phyloP scores from a whole-genome alignment of 2,797 vertebrate genomes.

The Lutjanus argentimaculatus region DNA sequence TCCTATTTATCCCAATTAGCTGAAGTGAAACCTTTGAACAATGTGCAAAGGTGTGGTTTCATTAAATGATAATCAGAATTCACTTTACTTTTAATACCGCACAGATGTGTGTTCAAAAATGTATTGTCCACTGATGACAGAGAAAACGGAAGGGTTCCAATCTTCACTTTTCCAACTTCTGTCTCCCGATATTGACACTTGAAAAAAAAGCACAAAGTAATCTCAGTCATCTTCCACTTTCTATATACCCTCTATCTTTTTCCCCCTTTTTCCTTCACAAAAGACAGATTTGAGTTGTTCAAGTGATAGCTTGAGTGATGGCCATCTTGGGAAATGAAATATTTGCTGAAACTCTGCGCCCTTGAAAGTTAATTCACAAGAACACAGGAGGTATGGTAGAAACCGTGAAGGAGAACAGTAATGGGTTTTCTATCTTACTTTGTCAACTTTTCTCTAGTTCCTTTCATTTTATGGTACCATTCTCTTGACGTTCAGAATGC shows the following conservation, averaged over 20 bases:
- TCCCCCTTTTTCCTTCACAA: constrained; percentile 61
- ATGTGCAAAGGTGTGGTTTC: constrained; percentile 44
- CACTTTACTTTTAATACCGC: constrained; percentile 3
- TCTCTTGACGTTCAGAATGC: constrained; percentile 43
- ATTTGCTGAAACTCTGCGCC: constrained; percentile 81
- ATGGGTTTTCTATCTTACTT: constrained; percentile 71
- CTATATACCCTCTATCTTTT: constrained; percentile 68
- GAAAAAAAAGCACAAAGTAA: constrained; percentile 64
- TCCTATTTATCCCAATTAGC: constrained; percentile 52
- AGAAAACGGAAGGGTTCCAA: constrained; percentile 45
- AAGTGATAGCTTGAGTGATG: constrained; percentile 80
- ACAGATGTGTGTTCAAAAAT: constrained; percentile 38
- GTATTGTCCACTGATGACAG: constrained; percentile 52
- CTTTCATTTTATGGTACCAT: constrained; percentile 45
- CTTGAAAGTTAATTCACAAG: constrained; percentile 83
- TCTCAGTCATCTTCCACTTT: constrained; percentile 75
- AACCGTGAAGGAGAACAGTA: constrained; percentile 56
- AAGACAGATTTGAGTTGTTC: constrained; percentile 79
- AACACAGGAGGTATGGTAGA: constrained; percentile 68
- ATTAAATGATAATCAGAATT: constrained; percentile 28
- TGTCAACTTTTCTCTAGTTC: constrained; percentile 45
- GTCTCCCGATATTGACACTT: constrained; percentile 71
- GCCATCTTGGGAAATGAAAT: constrained; percentile 83
- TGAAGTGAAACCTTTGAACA: constrained; percentile 51
- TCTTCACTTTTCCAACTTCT: constrained; percentile 62